phyloP scores from a whole-genome alignment of 2,113 vertebrate species.

The Sigmodon hispidus region DNA sequence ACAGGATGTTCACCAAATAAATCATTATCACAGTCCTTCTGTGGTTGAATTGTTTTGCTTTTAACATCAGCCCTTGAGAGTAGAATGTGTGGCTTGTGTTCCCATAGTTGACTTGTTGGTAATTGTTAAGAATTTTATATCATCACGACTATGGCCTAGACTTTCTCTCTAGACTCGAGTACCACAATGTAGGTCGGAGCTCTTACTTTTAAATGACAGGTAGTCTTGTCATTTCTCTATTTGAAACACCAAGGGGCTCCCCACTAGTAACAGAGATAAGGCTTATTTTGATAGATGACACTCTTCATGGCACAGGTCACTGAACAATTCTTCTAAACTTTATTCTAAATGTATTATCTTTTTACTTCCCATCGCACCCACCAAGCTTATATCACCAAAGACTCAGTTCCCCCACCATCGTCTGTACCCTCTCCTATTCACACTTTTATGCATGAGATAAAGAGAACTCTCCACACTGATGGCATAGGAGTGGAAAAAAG shows the following conservation, averaged over 20 bases:
- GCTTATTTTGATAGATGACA: not conserved
- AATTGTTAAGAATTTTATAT: constrained; percentile 14
- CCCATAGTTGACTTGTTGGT: not conserved
- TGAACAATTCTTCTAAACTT: not conserved
- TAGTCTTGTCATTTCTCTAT: not conserved
- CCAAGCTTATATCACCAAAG: not conserved
- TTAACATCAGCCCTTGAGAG: constrained; percentile 62
- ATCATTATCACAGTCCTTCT: constrained; percentile 46
- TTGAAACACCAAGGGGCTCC: not conserved
- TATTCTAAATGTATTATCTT: constrained; percentile 2
- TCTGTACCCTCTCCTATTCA: not conserved
- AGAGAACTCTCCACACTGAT: not conserved
- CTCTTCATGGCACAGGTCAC: not conserved
- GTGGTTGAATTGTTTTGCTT: constrained; percentile 66
- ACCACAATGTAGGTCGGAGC: not conserved
- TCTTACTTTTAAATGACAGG: not conserved
- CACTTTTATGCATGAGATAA: not conserved
- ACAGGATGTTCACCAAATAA: constrained; percentile 64
- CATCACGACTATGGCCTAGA: not conserved
- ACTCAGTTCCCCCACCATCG: not conserved
- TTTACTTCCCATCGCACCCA: not conserved
- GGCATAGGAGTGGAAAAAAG: not conserved
- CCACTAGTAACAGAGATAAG: not conserved
- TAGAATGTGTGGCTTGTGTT: constrained; percentile 42
- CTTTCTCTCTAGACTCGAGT: not conserved